These are phyloP conservation scores for Drosophila macrospina DNA, from an alignment of 2,888 invertebrate species.

Conservation along the genomic window DNA sequence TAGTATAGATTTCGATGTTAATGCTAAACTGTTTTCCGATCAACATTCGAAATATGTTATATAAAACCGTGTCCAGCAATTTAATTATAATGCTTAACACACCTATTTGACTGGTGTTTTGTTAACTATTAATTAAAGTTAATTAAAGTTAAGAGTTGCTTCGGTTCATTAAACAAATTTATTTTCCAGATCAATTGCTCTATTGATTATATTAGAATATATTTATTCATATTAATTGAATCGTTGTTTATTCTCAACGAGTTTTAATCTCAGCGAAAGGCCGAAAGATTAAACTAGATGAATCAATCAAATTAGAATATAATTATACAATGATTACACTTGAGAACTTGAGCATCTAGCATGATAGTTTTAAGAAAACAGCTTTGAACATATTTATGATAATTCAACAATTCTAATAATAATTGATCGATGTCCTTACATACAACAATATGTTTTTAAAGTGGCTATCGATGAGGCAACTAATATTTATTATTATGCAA, in stretches of 20 bases:
- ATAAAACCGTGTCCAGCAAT: slow-evolving; percentile 40
- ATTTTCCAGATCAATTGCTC: background rate
- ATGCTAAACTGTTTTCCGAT: slow-evolving; percentile 21
- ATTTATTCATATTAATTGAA: slow-evolving; percentile 9
- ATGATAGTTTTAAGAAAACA: no score
- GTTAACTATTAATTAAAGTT: background rate
- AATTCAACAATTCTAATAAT: background rate
- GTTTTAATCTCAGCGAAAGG: slow-evolving; percentile 4
- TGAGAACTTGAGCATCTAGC: no score
- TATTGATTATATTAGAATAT: no score
- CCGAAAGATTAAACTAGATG: slow-evolving; percentile 2
- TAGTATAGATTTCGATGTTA: slow-evolving; percentile 24
- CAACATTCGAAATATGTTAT: slow-evolving; percentile 29
- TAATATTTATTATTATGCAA: background rate
- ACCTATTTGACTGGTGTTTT: slow-evolving; percentile 23
- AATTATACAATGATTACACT: background rate
- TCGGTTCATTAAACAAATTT: background rate
- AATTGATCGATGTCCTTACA: no score
- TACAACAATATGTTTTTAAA: no score
- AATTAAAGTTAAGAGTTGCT: background rate
- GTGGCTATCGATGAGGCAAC: background rate
- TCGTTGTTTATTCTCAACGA: background rate
- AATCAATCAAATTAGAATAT: slow-evolving; percentile 4
- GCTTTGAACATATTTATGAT: no score
- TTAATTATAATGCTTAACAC: slow-evolving; percentile 35